Conservation (phyloP, 2,113 vertebrate genomes). For the Sylvilagus bachmani region DNA sequence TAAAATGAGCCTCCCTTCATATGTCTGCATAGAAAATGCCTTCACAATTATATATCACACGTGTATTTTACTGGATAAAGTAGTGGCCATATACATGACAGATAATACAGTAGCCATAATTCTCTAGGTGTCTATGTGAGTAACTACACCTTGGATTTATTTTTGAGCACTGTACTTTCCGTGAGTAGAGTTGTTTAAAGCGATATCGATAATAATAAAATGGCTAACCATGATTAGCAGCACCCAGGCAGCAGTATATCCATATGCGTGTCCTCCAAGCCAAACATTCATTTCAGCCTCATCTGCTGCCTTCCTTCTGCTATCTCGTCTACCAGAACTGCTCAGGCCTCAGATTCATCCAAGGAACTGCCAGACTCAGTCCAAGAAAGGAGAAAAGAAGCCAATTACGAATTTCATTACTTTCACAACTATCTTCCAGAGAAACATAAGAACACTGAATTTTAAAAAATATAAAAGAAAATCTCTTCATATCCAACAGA, state of each 20-base stretch:
- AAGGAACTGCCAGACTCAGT: not conserved
- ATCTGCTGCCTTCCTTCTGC: not conserved
- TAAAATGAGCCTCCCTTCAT: not conserved
- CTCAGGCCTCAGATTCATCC: not conserved
- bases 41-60: not conserved
- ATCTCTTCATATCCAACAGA: not conserved
- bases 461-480: not conserved
- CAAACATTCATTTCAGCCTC: not conserved
- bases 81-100: not conserved
- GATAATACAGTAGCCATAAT: not conserved
- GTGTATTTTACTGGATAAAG: slow-evolving; percentile 18
- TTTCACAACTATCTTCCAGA: slow-evolving; percentile 46
- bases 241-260: not conserved
- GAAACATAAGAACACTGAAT: not conserved
- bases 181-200: not conserved
- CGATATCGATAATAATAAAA: not conserved
- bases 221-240: not conserved
- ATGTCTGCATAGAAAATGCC: not conserved
- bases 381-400: slow-evolving; percentile 27
- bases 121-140: not conserved
- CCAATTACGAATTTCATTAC: slow-evolving; percentile 50
- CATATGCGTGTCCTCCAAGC: not conserved
- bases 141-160: not conserved
- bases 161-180: not conserved
- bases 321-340: not conserved